Percentiles rank a stretch among this genome's conserved stretches.
Conservation (phyloP, 30 jellyfish, hydroid and myxozoan genomes). For the Aurelia sp. region DNA sequence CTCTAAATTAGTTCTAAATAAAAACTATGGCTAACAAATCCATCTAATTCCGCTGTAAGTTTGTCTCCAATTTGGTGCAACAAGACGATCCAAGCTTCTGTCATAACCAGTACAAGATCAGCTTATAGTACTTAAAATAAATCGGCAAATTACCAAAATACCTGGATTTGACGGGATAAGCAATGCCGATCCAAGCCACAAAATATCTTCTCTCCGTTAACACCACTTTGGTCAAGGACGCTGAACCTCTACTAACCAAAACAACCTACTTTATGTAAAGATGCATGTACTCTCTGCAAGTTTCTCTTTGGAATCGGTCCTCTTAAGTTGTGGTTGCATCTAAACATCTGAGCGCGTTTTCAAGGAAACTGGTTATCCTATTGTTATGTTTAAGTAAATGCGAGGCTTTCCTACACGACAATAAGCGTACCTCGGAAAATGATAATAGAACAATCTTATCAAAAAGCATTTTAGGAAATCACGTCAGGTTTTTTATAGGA, state of each 20-base stretch:
- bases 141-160: background rate
- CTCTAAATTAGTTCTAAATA: too few species aligned
- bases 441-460: slow-evolving; percentile 28
- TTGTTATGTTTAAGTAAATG: slow-evolving; percentile 22
- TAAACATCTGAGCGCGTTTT: slow-evolving; percentile 20
- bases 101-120: too few species aligned
- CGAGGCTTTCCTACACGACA: slow-evolving; percentile 54
- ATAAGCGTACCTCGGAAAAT: slow-evolving; percentile 49
- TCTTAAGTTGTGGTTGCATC: slow-evolving; percentile 42
- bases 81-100: too few species aligned
- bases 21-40: too few species aligned
- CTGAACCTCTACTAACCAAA: too few species aligned
- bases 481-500: slow-evolving; percentile 66
- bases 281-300: too few species aligned
- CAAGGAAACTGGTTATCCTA: slow-evolving; percentile 56
- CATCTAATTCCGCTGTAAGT: too few species aligned
- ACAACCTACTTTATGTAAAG: too few species aligned
- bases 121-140: too few species aligned
- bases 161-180: background rate
- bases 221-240: too few species aligned
- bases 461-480: slow-evolving; percentile 62
- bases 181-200: background rate
- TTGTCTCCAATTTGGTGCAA: too few species aligned
- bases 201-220: too few species aligned
- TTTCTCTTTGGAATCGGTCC: background rate